Evolutionary conservation across 2,113 vertebrate genomes (phyloP).

Genomic region (Dicaeum eximium): DNA sequence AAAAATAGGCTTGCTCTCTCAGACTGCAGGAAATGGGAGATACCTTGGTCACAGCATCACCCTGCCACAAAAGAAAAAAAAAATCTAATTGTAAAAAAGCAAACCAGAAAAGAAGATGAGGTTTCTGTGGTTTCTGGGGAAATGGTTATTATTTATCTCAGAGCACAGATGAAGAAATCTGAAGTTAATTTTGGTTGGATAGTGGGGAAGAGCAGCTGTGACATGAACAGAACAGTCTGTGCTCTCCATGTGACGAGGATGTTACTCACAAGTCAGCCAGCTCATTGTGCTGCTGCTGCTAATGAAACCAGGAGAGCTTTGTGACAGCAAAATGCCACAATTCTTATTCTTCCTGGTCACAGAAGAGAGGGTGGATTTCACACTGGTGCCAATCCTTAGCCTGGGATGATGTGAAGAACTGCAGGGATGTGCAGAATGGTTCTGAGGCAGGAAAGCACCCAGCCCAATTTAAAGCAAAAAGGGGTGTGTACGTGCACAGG

Average conservation of each 20-base stretch:
- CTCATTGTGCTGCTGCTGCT: neutral
- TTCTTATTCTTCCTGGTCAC: neutral
- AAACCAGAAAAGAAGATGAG: neutral
- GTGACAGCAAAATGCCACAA: neutral
- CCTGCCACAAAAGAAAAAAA: neutral
- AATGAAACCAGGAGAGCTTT: neutral
- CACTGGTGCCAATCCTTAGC: neutral
- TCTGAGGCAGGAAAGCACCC: slow-evolving; percentile 3
- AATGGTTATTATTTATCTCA: neutral
- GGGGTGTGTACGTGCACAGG: neutral
- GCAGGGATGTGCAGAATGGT: neutral
- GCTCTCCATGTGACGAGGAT: neutral
- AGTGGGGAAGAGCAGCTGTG: neutral
- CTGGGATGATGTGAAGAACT: neutral
- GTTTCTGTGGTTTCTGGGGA: neutral
- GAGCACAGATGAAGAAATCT: neutral
- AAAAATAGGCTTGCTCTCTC: neutral
- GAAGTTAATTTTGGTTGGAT: neutral
- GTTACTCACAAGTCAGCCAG: neutral
- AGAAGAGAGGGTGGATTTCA: neutral
- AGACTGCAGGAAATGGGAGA: neutral
- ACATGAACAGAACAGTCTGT: neutral
- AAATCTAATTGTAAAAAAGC: neutral
- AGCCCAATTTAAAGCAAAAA: neutral
- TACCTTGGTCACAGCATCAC: neutral